Conservation (phyloP, 2,797 vertebrate species). For the Scolopax bukidnonensis region DNA sequence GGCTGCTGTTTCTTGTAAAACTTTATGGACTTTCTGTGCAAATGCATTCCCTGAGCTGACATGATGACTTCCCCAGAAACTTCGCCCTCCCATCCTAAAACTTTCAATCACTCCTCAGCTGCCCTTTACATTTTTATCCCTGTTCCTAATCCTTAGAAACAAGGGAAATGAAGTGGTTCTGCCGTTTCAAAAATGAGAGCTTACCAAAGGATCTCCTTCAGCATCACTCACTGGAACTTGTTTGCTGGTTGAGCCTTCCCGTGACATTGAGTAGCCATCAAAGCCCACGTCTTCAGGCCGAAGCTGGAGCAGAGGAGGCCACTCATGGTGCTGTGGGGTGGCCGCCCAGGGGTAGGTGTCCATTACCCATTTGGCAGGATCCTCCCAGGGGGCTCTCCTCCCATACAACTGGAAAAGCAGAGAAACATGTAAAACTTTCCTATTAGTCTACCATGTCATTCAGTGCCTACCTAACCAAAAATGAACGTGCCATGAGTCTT, state of each 20-base stretch:
- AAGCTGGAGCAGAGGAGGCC: conserved; percentile 94
- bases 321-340: conserved; percentile 88
- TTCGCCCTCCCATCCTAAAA: not conserved
- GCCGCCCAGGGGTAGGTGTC: conserved; percentile 94
- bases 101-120: not conserved
- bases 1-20: not conserved
- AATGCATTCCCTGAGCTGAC: not conserved
- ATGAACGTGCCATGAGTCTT: rapidly evolving
- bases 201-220: conserved; percentile 96
- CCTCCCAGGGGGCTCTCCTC: conserved; percentile 92
- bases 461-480: not conserved
- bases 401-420: conserved; percentile 87
- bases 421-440: rapidly evolving
- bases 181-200: not conserved
- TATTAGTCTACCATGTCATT: too few species aligned
- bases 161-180: rapidly evolving
- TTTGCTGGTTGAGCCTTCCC: conserved; percentile 88
- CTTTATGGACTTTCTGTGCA: not conserved
- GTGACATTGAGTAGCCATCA: conserved; percentile 88
- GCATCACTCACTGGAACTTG: conserved; percentile 89
- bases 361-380: conserved; percentile 95
- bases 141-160: not conserved
- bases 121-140: not conserved
- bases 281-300: conserved; percentile 98
- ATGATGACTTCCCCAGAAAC: not conserved